These are phyloP conservation scores for Drosophila formosana DNA, from an alignment of 2,888 invertebrate species.

Conservation along the genomic window DNA sequence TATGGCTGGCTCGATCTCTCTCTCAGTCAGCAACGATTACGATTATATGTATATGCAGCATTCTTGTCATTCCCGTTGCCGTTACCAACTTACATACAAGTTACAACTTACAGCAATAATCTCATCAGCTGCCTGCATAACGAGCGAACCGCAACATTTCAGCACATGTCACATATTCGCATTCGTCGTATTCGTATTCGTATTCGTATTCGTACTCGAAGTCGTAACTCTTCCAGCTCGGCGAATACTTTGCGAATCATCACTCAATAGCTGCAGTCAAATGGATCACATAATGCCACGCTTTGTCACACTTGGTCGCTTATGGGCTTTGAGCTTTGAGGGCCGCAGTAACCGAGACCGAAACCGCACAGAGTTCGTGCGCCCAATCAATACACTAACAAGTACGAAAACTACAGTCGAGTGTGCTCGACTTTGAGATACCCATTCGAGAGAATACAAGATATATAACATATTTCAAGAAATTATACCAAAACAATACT, in stretches of 20 bases:
- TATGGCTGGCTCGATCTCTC: not conserved
- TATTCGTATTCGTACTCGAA: not conserved
- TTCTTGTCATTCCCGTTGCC: constrained; percentile 9
- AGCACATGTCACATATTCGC: constrained; percentile 20
- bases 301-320: constrained; percentile 78
- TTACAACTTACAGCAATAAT: constrained; percentile 17
- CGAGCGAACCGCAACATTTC: constrained; percentile 18
- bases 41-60: not conserved
- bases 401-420: constrained; percentile 9
- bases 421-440: too few species aligned
- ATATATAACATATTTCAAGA: too few species aligned
- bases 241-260: constrained; percentile 50
- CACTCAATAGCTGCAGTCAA: constrained; percentile 30
- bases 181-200: not conserved
- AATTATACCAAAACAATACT: too few species aligned
- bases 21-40: not conserved
- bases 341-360: constrained; percentile 24
- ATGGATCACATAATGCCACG: constrained; percentile 67
- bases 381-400: constrained; percentile 2
- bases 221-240: constrained; percentile 16
- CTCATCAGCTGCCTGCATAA: constrained; percentile 22
- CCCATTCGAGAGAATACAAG: too few species aligned
- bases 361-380: constrained; percentile 18
- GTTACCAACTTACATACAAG: not conserved
- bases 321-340: constrained; percentile 41